Percentiles rank a stretch among this genome's conserved stretches.
phyloP scores from a whole-genome alignment of 2,797 vertebrate species.

The Cyclopterus lumpus region DNA sequence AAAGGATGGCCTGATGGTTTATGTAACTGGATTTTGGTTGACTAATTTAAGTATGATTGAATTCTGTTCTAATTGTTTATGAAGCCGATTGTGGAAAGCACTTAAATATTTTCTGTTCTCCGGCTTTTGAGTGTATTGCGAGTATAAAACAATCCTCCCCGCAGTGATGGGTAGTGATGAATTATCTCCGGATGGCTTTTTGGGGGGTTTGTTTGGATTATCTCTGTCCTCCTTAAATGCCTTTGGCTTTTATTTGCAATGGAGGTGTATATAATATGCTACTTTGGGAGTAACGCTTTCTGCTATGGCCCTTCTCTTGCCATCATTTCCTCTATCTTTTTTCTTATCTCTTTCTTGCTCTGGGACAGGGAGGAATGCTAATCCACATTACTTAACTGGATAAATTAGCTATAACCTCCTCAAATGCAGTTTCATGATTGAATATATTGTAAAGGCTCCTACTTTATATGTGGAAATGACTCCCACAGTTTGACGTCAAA shows the following conservation, averaged over 20 bases:
- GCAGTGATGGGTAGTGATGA: slow-evolving; percentile 51
- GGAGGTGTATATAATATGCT: slow-evolving; percentile 24
- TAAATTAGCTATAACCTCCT: slow-evolving; percentile 44
- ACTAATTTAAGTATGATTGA: slow-evolving; percentile 55
- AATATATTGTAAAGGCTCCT: slow-evolving; percentile 28
- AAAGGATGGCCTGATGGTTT: background rate
- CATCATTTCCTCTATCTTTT: slow-evolving; percentile 14
- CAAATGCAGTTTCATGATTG: slow-evolving; percentile 52
- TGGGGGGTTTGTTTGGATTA: slow-evolving; percentile 66
- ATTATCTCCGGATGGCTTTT: slow-evolving; percentile 55
- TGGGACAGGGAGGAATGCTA: slow-evolving; percentile 59
- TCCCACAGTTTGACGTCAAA: slow-evolving; percentile 2
- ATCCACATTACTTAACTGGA: slow-evolving; percentile 63
- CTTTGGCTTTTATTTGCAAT: slow-evolving; percentile 58
- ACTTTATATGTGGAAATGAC: slow-evolving; percentile 46
- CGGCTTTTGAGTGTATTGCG: slow-evolving; percentile 30
- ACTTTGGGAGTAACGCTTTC: slow-evolving; percentile 17
- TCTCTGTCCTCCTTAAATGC: slow-evolving; percentile 67
- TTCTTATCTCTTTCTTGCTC: slow-evolving; percentile 22
- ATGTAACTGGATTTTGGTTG: slow-evolving; percentile 23
- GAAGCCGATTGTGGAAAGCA: slow-evolving; percentile 1
- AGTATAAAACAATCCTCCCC: slow-evolving; percentile 37
- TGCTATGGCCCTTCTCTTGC: background rate
- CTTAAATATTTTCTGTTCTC: slow-evolving; percentile 10
- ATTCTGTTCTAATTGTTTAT: slow-evolving; percentile 53